A percentile compares a stretch with the other conserved stretches of the same genome.
phyloP scores from a whole-genome alignment of 1,140 invertebrate species.

The Bombus sylvicola region DNA sequence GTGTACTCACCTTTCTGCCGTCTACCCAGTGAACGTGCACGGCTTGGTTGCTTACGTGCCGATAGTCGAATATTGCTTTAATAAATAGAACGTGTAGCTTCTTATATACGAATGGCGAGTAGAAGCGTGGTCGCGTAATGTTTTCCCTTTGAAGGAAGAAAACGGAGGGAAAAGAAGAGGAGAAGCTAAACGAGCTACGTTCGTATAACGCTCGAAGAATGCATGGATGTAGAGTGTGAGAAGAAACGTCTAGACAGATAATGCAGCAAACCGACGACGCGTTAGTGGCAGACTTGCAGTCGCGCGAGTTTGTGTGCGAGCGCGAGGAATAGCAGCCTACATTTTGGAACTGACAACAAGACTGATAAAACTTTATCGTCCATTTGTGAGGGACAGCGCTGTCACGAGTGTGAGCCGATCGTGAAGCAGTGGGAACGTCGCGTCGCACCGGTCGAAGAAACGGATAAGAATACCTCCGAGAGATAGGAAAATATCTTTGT shows the following conservation, averaged over 20 bases:
- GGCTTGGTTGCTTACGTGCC: neutral
- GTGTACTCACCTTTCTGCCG: no score
- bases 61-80: neutral
- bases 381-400: slow-evolving; percentile 61
- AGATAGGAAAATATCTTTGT: slow-evolving; percentile 54
- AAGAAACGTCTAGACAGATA: slow-evolving; percentile 52
- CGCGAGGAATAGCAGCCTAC: slow-evolving; percentile 28
- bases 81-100: neutral
- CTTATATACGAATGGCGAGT: no score
- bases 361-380: slow-evolving; percentile 75
- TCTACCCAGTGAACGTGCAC: neutral
- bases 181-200: neutral
- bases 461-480: slow-evolving; percentile 51
- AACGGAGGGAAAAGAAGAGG: neutral
- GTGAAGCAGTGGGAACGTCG: slow-evolving; percentile 13
- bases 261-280: slow-evolving; percentile 33
- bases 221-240: slow-evolving; percentile 28
- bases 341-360: slow-evolving; percentile 69
- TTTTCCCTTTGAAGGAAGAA: neutral
- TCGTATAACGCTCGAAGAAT: neutral
- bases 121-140: neutral
- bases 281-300: slow-evolving; percentile 42
- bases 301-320: neutral
- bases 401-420: slow-evolving; percentile 23
- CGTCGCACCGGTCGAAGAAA: slow-evolving; percentile 24